phyloP scores from a whole-genome alignment of 2,888 invertebrate species.

The Cerastis rubricosa region DNA sequence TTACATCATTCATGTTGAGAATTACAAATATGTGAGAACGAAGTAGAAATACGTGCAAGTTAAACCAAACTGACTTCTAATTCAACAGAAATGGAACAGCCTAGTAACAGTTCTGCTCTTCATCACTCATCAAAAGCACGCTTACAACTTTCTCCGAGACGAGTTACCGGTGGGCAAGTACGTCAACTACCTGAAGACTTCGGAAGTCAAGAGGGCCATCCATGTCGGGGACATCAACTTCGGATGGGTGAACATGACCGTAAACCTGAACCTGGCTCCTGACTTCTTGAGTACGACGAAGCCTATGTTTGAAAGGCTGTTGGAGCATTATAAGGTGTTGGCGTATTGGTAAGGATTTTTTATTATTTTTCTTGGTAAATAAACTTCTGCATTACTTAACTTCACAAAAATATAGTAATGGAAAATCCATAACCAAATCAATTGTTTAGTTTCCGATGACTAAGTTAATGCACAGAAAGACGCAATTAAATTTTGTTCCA shows the following conservation, averaged over 20 bases:
- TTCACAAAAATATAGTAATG: too few species aligned
- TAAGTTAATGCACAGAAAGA: too few species aligned
- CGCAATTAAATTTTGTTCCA: too few species aligned
- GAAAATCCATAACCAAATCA: too few species aligned
- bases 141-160: slow-evolving; percentile 84
- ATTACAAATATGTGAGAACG: too few species aligned
- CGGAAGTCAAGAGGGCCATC: slow-evolving; percentile 80
- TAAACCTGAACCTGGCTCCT: slow-evolving; percentile 75
- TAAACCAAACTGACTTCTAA: too few species aligned
- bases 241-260: slow-evolving; percentile 80
- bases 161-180: slow-evolving; percentile 75
- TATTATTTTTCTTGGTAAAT: too few species aligned
- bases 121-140: slow-evolving; percentile 80
- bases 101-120: slow-evolving; percentile 75
- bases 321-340: slow-evolving; percentile 82
- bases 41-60: too few species aligned
- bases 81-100: slow-evolving; percentile 78
- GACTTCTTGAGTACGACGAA: slow-evolving; percentile 83
- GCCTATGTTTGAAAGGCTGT: slow-evolving; percentile 77
- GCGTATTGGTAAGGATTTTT: slow-evolving; percentile 75
- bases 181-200: slow-evolving; percentile 68
- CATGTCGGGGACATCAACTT: slow-evolving; percentile 83
- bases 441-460: too few species aligned
- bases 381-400: too few species aligned
- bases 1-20: too few species aligned